Evolutionary conservation across 2,888 invertebrate genomes (phyloP).

Genomic region (Pterostichus niger): DNA sequence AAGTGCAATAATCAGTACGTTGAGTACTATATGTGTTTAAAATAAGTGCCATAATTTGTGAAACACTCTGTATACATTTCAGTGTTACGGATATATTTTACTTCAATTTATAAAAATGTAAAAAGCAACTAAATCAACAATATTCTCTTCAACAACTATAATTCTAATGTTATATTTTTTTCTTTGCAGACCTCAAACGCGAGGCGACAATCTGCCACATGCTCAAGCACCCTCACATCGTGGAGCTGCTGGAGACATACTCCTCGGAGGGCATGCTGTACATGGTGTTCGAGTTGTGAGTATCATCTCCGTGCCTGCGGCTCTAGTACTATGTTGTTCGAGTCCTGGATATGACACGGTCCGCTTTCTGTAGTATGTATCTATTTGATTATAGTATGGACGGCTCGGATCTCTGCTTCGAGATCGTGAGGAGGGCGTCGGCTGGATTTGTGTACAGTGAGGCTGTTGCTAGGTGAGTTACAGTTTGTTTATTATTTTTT

Average conservation of each 20-base stretch:
- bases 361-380: constrained; percentile 59
- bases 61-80: too few relatives aligned
- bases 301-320: constrained; percentile 73
- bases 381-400: constrained; percentile 90
- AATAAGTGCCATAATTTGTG: too few relatives aligned
- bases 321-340: not conserved
- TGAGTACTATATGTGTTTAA: too few relatives aligned
- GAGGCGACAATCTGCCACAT: constrained; percentile 99
- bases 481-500: not conserved
- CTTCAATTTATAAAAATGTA: too few relatives aligned
- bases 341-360: not conserved
- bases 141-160: too few relatives aligned
- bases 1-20: too few relatives aligned
- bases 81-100: too few relatives aligned
- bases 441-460: constrained; percentile 99
- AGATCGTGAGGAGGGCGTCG: constrained; percentile 96
- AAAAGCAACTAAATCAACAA: too few relatives aligned
- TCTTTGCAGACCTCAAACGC: constrained; percentile 91
- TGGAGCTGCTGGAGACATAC: constrained; percentile 98
- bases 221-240: constrained; percentile 99
- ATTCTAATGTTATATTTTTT: not conserved
- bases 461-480: constrained; percentile 95
- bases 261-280: constrained; percentile 99
- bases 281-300: constrained; percentile 99
- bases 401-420: constrained; percentile 98